Base-by-base conservation (phyloP, 2,888 invertebrate genomes). In the Lasioglossum leucozonium region DNA sequence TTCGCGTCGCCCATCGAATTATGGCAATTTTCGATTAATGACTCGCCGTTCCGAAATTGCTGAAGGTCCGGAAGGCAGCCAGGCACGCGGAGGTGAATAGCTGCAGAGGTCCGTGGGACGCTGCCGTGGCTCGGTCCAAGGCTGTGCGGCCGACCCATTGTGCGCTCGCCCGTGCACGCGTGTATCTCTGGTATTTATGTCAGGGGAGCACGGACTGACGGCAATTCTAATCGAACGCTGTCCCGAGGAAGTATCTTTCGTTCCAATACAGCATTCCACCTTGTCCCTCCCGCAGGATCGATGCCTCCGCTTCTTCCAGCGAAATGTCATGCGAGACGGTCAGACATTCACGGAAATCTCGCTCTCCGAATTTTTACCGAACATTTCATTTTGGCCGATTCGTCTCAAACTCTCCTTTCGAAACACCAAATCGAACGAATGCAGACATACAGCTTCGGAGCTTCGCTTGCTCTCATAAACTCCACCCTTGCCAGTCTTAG, bases 151-250 rank as follows among this genome's bases (percentile, higher is more conserved):
- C 74, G 74, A 72, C 26, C 80, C 37, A 81, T 86, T 75, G 72
- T 78, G 55, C 40, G 72, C 84, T 30, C 58, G 77, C 58, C 58
- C 58, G 67, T 87, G 79, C 79, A 80, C 80, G 77, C 81, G 82
- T 87, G 65, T 84, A 87, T 81, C 37, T 62, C 87, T 79, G 87
- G 82, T 87, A 87, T 87, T 86, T 82, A 83, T 87, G 87, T 87
- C 87, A 77, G 77, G 42, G 78, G 75, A 71, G 73, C 76, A 72
- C 69, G 82, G 84, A 91, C 86, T 88, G 91, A 89, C 87, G 89
- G 87, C 89, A 91, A 91, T 89, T 92, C 88, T 90, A 89, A 81
- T 87, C 81, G 87, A 87, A 90, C 88, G 81, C 87, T 80, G 83
- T 87, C 37, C 81, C 83, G 84, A 84, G 84, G 87, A 87, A 84